phyloP scores from a whole-genome alignment of 2,888 invertebrate genomes.

The Tetragonisca angustula region DNA sequence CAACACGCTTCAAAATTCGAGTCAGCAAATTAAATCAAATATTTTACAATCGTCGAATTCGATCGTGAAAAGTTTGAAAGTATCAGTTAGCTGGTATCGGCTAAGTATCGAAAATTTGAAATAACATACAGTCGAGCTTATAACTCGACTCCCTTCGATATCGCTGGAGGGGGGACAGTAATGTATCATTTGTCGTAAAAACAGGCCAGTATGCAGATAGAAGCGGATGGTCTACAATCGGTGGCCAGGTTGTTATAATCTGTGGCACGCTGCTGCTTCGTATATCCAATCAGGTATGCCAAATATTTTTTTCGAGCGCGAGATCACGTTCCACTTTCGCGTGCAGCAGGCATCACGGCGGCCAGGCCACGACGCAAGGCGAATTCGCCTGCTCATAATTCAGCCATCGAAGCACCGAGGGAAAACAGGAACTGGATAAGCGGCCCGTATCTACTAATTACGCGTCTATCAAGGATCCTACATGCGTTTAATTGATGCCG shows the following conservation, averaged over 20 bases:
- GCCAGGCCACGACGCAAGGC: background rate
- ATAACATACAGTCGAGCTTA: too few relatives aligned
- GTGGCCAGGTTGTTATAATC: background rate
- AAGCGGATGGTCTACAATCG: background rate
- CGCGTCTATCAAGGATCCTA: constrained; percentile 64
- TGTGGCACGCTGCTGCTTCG: background rate
- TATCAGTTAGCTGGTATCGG: background rate
- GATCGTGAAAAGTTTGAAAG: background rate
- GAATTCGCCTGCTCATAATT: constrained; percentile 4
- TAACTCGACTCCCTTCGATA: background rate
- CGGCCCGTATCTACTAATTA: constrained; percentile 64
- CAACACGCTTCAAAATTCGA: too few relatives aligned
- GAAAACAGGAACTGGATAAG: constrained; percentile 58
- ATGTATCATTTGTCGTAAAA: background rate
- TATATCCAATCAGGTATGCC: constrained; percentile 17
- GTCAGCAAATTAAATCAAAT: too few relatives aligned
- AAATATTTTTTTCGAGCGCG: constrained; percentile 16
- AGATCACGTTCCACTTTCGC: constrained; percentile 24
- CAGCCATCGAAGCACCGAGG: constrained; percentile 41
- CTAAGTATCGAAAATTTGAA: too few relatives aligned
- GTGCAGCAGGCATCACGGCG: background rate
- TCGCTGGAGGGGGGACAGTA: background rate
- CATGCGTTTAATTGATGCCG: constrained; percentile 62
- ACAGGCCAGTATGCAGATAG: background rate
- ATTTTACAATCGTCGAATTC: background rate